phyloP scores from a whole-genome alignment of 2,888 invertebrate species.

The Aphodius granarius region DNA sequence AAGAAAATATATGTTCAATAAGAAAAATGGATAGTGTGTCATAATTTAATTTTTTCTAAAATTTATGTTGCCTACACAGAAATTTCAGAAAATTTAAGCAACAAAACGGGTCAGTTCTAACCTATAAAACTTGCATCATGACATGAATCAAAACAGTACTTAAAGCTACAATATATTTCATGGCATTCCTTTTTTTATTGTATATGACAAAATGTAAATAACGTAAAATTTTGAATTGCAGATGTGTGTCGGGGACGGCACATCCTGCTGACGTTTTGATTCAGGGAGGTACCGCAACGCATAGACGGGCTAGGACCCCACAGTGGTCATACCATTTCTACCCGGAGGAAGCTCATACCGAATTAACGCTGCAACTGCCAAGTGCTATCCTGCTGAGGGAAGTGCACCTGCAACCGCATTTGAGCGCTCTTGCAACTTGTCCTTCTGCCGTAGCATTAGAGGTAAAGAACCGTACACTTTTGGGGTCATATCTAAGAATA shows the following conservation, averaged over 20 bases:
- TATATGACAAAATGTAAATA: background rate
- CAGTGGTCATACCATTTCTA: constrained; percentile 98
- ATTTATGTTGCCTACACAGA: no score
- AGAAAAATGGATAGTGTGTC: no score
- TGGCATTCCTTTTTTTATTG: no score
- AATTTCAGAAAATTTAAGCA: no score
- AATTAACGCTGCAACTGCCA: constrained; percentile 83
- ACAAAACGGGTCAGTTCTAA: no score
- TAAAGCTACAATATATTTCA: no score
- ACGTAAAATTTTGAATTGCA: constrained; percentile 22
- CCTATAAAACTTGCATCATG: no score
- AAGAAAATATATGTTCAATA: no score
- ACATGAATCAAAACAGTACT: no score
- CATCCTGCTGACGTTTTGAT: constrained; percentile 89
- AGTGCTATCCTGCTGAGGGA: constrained; percentile 87
- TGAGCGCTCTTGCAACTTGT: constrained; percentile 81
- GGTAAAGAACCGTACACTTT: constrained; percentile 51
- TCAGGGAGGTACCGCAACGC: constrained; percentile 70
- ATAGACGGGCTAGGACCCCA: constrained; percentile 82
- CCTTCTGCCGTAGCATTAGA: constrained; percentile 89
- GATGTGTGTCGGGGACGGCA: constrained; percentile 62
- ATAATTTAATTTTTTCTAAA: no score
- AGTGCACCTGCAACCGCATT: constrained; percentile 84
- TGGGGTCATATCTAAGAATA: no score
- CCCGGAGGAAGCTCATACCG: constrained; percentile 85